Conservation (phyloP, 2,113 vertebrate genomes). For the Anser cygnoides region DNA sequence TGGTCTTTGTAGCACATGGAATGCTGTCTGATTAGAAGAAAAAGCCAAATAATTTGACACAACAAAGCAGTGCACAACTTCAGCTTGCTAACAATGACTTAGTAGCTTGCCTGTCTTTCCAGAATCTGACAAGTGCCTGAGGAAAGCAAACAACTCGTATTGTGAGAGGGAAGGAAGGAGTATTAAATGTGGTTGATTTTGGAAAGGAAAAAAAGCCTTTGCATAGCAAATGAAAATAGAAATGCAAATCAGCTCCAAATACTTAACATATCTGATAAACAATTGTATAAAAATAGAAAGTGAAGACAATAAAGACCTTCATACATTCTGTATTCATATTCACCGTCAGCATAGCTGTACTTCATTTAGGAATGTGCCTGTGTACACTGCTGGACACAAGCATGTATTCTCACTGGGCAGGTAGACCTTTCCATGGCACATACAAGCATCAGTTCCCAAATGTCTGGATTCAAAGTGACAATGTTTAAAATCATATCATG, state of each 20-base stretch:
- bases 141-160: constrained; percentile 37
- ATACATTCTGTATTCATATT: background rate
- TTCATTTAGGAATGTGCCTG: accelerated
- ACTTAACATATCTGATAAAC: constrained; percentile 71
- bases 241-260: constrained; percentile 65
- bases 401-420: background rate
- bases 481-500: background rate
- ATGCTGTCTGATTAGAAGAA: constrained; percentile 50
- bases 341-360: background rate
- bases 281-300: constrained; percentile 66
- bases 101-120: constrained; percentile 62
- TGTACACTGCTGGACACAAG: accelerated
- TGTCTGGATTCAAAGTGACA: background rate
- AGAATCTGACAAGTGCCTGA: constrained; percentile 60
- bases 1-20: constrained; percentile 1
- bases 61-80: constrained; percentile 45
- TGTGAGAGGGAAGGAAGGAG: constrained; percentile 23
- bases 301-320: constrained; percentile 9
- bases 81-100: constrained; percentile 48
- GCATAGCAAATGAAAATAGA: constrained; percentile 47
- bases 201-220: background rate
- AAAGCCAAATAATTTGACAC: constrained; percentile 52
- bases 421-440: background rate
- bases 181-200: constrained; percentile 30
- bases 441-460: background rate